phyloP scores from a whole-genome alignment of 2,113 vertebrate species.

The Rafetus swinhoei region DNA sequence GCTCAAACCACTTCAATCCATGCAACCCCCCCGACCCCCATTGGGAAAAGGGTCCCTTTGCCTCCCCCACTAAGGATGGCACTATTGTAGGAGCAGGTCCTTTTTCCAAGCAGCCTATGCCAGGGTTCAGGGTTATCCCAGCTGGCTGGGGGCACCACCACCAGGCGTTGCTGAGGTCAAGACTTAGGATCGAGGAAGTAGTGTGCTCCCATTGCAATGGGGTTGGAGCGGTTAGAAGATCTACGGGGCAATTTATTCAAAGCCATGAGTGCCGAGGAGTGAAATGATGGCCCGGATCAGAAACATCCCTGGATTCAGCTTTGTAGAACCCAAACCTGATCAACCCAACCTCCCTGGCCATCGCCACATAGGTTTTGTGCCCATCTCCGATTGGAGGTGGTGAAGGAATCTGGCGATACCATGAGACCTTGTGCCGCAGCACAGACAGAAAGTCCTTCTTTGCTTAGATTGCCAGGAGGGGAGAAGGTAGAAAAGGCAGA shows the following conservation, averaged over 20 bases:
- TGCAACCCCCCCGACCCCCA: fast-evolving
- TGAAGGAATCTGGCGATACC: background rate
- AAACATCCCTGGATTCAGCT: background rate
- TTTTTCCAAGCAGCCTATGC: background rate
- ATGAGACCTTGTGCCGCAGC: background rate
- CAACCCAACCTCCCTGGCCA: fast-evolving
- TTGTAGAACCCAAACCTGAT: background rate
- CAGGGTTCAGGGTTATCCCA: background rate
- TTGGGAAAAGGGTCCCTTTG: background rate
- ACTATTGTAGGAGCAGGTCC: background rate
- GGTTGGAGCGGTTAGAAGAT: background rate
- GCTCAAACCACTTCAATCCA: background rate
- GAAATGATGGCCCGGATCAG: background rate
- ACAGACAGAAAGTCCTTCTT: background rate
- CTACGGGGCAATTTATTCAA: background rate
- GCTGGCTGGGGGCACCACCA: background rate
- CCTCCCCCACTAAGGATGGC: background rate
- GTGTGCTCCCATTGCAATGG: fast-evolving
- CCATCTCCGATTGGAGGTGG: background rate
- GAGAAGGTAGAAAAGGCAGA: background rate
- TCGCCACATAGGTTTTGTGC: background rate
- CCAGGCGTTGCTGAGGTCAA: background rate
- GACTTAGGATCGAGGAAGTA: fast-evolving
- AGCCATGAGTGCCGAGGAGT: background rate
- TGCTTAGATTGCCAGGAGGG: background rate